These are phyloP conservation scores for Halcyon senegalensis DNA, from an alignment of 2,113 vertebrate genomes.

Conservation along the genomic window DNA sequence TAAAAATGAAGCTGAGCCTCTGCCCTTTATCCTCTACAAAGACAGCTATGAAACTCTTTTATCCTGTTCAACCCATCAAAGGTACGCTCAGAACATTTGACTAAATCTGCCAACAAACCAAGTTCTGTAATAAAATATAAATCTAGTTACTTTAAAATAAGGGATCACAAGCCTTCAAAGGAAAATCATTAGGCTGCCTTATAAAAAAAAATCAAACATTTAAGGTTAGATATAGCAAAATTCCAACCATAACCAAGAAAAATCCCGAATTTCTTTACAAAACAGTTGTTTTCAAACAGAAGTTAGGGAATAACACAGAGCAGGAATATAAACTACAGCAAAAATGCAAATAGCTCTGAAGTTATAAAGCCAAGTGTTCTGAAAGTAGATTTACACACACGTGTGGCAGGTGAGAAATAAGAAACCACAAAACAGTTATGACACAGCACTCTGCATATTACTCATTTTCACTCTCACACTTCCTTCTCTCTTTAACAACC, in stretches of 20 bases:
- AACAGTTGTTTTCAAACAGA: neutral
- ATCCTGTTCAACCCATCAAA: constrained; percentile 59
- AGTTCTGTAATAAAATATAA: constrained; percentile 52
- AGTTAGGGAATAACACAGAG: neutral
- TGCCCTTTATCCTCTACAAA: constrained; percentile 63
- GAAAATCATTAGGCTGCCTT: constrained; percentile 21
- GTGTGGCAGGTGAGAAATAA: neutral
- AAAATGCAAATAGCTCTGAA: neutral
- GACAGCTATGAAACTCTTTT: constrained; percentile 46
- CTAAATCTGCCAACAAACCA: constrained; percentile 57
- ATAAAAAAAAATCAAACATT: constrained; percentile 18
- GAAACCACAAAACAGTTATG: neutral
- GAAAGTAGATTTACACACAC: neutral
- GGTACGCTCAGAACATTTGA: constrained; percentile 34
- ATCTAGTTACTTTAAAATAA: constrained; percentile 45
- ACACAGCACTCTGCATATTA: neutral
- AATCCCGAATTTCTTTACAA: neutral
- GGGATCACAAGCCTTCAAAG: constrained; percentile 33
- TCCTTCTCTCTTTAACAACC: neutral
- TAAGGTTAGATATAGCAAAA: neutral
- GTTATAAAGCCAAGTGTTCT: neutral
- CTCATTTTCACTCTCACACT: neutral
- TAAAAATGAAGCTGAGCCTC: constrained; percentile 54
- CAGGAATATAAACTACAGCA: neutral
- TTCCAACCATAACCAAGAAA: neutral